A percentile compares a stretch with the other conserved stretches of the same genome.
Conservation (phyloP, 1,140 invertebrate genomes). For the Anagrus nilaparvatae region DNA sequence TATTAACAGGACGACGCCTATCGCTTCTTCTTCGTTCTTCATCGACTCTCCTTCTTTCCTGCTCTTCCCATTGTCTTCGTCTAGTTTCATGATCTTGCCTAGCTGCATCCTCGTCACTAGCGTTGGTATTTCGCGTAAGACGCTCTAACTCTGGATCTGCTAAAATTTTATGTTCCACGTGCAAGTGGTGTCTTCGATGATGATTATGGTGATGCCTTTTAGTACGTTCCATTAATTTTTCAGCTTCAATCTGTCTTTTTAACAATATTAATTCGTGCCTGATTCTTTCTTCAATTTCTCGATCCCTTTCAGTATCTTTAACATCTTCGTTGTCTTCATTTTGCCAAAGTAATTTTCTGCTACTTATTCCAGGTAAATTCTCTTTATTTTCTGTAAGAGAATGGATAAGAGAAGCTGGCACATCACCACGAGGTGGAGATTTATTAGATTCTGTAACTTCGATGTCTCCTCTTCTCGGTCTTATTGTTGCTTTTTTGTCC, state of each 20-base stretch:
- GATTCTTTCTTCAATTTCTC: no score
- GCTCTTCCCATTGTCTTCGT: conserved; percentile 13
- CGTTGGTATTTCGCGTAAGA: conserved; percentile 1
- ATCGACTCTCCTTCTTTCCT: conserved; percentile 4
- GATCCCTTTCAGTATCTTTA: no score
- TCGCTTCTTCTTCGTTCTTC: background rate
- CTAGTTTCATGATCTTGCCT: conserved; percentile 7
- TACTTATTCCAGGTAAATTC: background rate
- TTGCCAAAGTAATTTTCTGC: conserved; percentile 12
- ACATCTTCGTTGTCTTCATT: no score
- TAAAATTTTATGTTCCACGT: background rate
- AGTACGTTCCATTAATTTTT: background rate
- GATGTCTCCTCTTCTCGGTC: conserved; percentile 32
- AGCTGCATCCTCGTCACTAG: conserved; percentile 9
- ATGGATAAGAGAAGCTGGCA: conserved; percentile 19
- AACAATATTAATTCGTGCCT: no score
- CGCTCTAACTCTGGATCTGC: background rate
- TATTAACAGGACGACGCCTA: background rate
- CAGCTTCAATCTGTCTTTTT: no score
- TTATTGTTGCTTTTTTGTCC: conserved; percentile 4
- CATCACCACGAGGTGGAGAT: conserved; percentile 30
- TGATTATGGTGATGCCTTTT: background rate
- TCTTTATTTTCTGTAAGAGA: background rate
- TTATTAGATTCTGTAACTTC: conserved; percentile 21
- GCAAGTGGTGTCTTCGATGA: background rate